Conservation (phyloP, 2,797 vertebrate species). For the Anas bernieri region DNA sequence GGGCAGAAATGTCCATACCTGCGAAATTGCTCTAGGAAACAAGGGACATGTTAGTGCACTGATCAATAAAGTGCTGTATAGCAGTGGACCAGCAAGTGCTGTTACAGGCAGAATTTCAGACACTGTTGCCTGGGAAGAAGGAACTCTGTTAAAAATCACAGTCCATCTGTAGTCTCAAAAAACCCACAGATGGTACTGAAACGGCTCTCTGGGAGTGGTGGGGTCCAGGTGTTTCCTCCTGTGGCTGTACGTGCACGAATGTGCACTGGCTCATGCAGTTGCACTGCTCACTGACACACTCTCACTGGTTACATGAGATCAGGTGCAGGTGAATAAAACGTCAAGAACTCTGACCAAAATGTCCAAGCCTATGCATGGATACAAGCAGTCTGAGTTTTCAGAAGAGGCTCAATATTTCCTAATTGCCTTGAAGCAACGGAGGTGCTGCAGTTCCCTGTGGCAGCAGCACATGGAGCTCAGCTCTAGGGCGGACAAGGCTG, state of each 20-base stretch:
- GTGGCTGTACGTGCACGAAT: not conserved
- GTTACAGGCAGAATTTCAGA: not conserved
- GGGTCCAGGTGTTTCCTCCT: not conserved
- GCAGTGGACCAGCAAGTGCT: not conserved
- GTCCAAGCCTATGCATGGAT: not conserved
- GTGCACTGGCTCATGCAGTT: not conserved
- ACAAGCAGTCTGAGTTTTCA: not conserved
- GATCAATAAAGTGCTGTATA: not conserved
- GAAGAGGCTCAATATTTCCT: not conserved
- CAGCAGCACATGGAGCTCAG: not conserved
- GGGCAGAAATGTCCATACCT: not conserved
- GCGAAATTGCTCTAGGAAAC: not conserved
- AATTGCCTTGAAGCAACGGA: not conserved
- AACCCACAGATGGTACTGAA: not conserved
- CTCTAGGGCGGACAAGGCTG: rapidly evolving
- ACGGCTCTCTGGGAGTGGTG: not conserved
- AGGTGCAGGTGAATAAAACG: not conserved
- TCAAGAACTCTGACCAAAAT: not conserved
- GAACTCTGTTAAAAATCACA: not conserved
- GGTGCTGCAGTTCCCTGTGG: not conserved
- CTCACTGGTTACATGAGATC: not conserved
- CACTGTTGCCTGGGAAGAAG: not conserved
- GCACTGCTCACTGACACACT: not conserved
- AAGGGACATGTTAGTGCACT: not conserved
- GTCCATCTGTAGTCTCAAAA: not conserved